Evolutionary conservation across 2,797 vertebrate genomes (phyloP).

Genomic region (Carduelis carduelis): DNA sequence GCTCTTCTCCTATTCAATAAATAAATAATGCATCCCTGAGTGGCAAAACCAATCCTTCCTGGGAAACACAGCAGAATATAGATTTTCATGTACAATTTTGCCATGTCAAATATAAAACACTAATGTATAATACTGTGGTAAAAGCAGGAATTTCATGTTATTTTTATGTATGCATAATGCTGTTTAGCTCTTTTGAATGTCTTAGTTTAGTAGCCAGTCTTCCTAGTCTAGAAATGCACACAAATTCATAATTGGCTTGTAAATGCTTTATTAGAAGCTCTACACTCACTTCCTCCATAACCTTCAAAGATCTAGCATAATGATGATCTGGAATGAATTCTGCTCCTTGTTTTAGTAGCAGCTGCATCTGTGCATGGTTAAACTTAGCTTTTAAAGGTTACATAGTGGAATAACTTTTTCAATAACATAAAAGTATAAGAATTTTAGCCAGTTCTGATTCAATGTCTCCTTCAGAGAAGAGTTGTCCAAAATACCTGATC

Average conservation of each 20-base stretch:
- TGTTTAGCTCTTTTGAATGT: neutral
- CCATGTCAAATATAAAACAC: neutral
- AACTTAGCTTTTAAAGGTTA: neutral
- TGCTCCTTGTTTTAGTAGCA: constrained; percentile 15
- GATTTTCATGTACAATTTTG: neutral
- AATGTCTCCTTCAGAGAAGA: neutral
- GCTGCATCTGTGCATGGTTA: constrained; percentile 24
- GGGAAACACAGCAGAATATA: neutral
- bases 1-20: neutral
- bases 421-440: neutral
- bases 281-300: neutral
- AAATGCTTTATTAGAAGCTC: constrained; percentile 44
- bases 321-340: constrained; percentile 51
- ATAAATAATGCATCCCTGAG: neutral
- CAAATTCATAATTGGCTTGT: constrained; percentile 36
- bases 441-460: neutral
- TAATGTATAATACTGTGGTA: neutral
- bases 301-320: constrained; percentile 32
- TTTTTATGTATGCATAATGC: neutral
- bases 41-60: neutral
- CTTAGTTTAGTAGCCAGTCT: neutral
- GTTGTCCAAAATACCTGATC: neutral
- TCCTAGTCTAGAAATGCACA: constrained; percentile 4
- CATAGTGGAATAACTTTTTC: neutral
- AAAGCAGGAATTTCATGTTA: neutral